Conservation (phyloP, 37 sponge, comb jelly and placozoan genomes). For the Aplysina aerophoba region DNA sequence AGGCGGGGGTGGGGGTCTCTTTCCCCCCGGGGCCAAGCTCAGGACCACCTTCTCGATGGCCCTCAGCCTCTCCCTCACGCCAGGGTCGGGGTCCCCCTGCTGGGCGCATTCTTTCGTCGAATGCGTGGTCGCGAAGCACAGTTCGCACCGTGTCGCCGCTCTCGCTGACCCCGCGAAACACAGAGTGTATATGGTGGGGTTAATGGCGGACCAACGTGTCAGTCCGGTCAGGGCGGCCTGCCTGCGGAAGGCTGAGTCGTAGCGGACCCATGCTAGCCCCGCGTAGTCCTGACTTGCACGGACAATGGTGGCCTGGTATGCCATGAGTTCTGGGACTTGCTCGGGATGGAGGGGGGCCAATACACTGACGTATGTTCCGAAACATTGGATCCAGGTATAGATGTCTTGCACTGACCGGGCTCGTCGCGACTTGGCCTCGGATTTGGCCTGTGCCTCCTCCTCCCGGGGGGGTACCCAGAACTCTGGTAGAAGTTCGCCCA, state of each 20-base stretch:
- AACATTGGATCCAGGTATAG: slow-evolving; percentile 44
- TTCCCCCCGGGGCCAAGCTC: neutral
- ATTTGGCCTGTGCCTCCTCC: neutral
- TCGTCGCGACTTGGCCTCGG: neutral
- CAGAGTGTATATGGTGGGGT: slow-evolving; percentile 35
- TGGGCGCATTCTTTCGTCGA: slow-evolving; percentile 15
- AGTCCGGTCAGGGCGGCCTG: slow-evolving; percentile 37
- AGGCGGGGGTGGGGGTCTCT: neutral
- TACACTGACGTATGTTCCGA: slow-evolving; percentile 16
- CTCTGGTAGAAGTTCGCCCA: slow-evolving; percentile 9
- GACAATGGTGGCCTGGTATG: slow-evolving; percentile 9
- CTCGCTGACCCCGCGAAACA: slow-evolving; percentile 40
- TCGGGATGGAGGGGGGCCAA: neutral
- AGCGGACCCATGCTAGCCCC: slow-evolving; percentile 47
- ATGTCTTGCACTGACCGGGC: neutral
- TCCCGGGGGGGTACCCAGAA: neutral
- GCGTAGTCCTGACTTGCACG: slow-evolving; percentile 39
- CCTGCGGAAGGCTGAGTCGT: slow-evolving; percentile 41
- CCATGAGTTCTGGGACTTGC: slow-evolving; percentile 40
- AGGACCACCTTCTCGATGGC: neutral
- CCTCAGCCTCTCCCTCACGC: neutral
- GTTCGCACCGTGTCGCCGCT: slow-evolving; percentile 24
- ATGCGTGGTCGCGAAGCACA: slow-evolving; percentile 30
- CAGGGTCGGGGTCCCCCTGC: slow-evolving; percentile 8
- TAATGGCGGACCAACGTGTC: slow-evolving; percentile 32